Base-by-base conservation (phyloP, 1,140 invertebrate genomes). In the Drosophila carrolli region DNA sequence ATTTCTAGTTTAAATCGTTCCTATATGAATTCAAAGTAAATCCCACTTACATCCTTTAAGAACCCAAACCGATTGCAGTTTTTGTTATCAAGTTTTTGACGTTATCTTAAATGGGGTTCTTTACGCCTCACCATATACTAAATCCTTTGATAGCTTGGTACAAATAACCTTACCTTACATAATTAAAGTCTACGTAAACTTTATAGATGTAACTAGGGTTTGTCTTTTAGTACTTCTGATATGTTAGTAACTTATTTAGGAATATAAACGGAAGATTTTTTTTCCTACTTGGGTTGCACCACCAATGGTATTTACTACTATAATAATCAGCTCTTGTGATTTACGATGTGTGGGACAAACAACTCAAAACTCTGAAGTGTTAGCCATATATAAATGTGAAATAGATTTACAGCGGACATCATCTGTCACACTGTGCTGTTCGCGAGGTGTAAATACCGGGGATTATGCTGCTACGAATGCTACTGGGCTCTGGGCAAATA, bases 391-490 rank as follows among this genome's bases (percentile, higher is more conserved):
- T 50, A 29, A 65, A 61, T 5, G 6, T 56, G 19, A 51, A 32
- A 40, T 57, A 60, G 75, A 79, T 79, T 83, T 83, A 83, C 60
- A 75, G 55, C 43, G 57, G 27, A 60, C 61, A 75, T 71, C 56
- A 62, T 61, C 71, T 40, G 44, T 61, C 47, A 35, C 8, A 63
- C 10, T 38, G 43, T 11, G n/a, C 11, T 23, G 11, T 23, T 43
- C 19, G 65, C 58, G 60, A 86, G 83, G 83, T 86, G 83, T 86
- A 83, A 86, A 88, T 88, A 70, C 79, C 75, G 32, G 51, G 66
- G 84, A 86, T 86, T 89, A 86, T 75, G 83, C 53, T 84, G 67
- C 63, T 78, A 43, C 65, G 23, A 58, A 41, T 43, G 78, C 65
- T 70, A 70, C 44, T 58, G 75, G 83, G 66, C 57, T 68, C 48